A percentile compares a stretch with the other conserved stretches of the same genome.
phyloP scores from a whole-genome alignment of 2,888 invertebrate genomes.

The Trichopoda pennipes region DNA sequence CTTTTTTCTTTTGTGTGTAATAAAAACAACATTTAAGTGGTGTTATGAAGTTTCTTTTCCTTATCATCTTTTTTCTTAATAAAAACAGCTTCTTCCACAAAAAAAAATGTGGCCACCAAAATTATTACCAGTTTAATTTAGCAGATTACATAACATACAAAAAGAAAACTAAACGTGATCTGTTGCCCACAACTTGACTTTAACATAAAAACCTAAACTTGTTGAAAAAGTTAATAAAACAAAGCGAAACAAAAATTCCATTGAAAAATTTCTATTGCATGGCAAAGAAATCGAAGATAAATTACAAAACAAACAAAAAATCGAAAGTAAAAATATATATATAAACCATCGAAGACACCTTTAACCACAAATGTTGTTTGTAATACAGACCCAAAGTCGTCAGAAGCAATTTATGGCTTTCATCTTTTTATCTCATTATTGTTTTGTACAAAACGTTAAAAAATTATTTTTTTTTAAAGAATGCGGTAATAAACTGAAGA shows the following conservation, averaged over 20 bases:
- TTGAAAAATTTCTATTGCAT: constrained; percentile 31
- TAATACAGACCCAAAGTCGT: constrained; percentile 62
- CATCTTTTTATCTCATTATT: constrained; percentile 38
- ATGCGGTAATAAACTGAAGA: constrained; percentile 63
- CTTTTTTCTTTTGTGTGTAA: neutral
- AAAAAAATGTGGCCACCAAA: constrained; percentile 28
- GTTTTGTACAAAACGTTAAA: constrained; percentile 42
- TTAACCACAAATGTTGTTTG: constrained; percentile 58
- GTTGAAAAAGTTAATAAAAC: neutral
- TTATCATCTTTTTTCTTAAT: neutral
- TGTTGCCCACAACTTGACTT: constrained; percentile 12
- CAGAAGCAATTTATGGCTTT: constrained; percentile 59
- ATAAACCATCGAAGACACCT: constrained; percentile 51
- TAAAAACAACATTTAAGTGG: neutral
- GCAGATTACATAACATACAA: constrained; percentile 56
- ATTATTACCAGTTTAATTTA: constrained; percentile 48
- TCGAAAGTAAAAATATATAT: constrained; percentile 15
- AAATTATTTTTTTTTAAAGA: constrained; percentile 15
- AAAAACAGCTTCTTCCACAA: constrained; percentile 13
- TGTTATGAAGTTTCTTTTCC: constrained; percentile 19
- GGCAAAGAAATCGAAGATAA: constrained; percentile 18
- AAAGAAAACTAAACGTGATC: neutral
- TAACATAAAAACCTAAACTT: constrained; percentile 4
- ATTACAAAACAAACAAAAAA: neutral
- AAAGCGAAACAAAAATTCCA: constrained; percentile 43